Conservation (phyloP, 2,888 invertebrate genomes). For the Cephalotes varians region DNA sequence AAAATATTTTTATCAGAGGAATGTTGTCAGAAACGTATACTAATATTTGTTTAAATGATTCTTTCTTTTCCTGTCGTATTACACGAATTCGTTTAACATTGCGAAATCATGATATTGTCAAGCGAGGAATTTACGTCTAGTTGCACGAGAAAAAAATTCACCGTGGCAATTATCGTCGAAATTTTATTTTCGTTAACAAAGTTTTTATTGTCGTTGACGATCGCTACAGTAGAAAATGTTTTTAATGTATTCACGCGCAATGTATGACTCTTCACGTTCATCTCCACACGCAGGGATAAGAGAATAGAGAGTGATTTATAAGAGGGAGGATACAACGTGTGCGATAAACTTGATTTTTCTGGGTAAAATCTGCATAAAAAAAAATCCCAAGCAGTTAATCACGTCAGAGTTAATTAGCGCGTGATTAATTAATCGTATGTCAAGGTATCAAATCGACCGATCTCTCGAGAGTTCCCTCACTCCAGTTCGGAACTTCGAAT, state of each 20-base stretch:
- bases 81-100: constrained; percentile 16
- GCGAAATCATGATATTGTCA: constrained; percentile 14
- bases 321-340: constrained; percentile 18
- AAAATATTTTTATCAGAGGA: constrained; percentile 23
- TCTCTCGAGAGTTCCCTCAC: constrained; percentile 37
- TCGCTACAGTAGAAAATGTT: constrained; percentile 17
- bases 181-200: constrained; percentile 34
- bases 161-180: constrained; percentile 20
- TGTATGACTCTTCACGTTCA: constrained; percentile 24
- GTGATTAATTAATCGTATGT: constrained; percentile 47
- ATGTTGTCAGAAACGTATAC: not conserved
- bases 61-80: constrained; percentile 11
- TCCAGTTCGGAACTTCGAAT: constrained; percentile 37
- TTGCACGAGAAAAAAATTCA: not conserved
- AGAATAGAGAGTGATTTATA: constrained; percentile 29
- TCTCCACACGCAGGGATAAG: not conserved
- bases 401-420: constrained; percentile 45
- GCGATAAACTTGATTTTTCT: constrained; percentile 40
- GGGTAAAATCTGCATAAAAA: constrained; percentile 19
- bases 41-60: constrained; percentile 1
- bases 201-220: constrained; percentile 35
- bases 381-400: constrained; percentile 38
- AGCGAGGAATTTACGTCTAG: constrained; percentile 10
- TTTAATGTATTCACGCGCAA: constrained; percentile 32
- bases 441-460: constrained; percentile 45